phyloP scores from a whole-genome alignment of 2,113 vertebrate species.

The Nipponia nippon region DNA sequence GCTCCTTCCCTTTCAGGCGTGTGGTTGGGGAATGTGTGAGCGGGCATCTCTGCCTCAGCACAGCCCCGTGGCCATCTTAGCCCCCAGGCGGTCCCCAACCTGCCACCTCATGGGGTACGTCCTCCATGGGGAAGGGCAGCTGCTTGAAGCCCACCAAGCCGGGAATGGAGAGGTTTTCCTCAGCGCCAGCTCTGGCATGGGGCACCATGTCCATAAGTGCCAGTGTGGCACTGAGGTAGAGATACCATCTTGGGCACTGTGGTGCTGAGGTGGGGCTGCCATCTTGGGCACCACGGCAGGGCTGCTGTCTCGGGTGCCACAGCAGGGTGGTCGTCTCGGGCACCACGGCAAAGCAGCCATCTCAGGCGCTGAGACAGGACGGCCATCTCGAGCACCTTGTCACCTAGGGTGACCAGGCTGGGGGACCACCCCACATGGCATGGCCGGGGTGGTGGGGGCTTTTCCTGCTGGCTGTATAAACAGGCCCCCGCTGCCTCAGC shows the following conservation, averaged over 20 bases:
- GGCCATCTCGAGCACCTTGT: background rate
- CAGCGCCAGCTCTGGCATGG: rapidly evolving
- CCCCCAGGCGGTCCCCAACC: background rate
- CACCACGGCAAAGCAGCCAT: background rate
- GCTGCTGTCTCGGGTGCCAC: background rate
- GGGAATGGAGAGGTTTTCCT: background rate
- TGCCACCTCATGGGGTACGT: rapidly evolving
- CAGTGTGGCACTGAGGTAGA: background rate
- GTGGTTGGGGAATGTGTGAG: rapidly evolving
- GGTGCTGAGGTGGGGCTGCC: background rate
- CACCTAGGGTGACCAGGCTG: background rate
- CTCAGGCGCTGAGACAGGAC: background rate
- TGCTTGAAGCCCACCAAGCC: background rate
- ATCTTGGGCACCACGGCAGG: background rate
- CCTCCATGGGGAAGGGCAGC: background rate
- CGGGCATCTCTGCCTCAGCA: rapidly evolving
- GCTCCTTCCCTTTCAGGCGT: background rate
- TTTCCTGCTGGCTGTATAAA: background rate
- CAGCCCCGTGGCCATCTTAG: background rate
- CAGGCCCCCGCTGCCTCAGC: background rate
- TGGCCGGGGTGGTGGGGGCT: rapidly evolving
- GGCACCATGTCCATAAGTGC: rapidly evolving
- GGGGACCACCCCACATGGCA: rapidly evolving
- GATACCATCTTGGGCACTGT: background rate
- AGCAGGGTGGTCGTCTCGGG: background rate